phyloP scores from a whole-genome alignment of 2,113 vertebrate genomes.

The Cynopterus brachyotis region DNA sequence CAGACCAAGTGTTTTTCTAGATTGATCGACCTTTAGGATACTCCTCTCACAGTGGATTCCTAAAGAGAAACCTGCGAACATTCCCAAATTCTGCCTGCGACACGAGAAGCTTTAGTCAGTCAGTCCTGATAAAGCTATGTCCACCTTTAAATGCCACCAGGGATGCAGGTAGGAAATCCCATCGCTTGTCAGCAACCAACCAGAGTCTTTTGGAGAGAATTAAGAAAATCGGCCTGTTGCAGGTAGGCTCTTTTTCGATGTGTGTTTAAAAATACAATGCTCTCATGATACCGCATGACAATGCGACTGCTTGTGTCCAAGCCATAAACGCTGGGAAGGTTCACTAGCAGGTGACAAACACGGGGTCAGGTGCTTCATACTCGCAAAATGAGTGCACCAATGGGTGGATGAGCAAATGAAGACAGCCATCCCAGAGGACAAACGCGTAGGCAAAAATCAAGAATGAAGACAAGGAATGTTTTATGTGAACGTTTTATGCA shows the following conservation, averaged over 20 bases:
- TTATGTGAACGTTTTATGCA: neutral
- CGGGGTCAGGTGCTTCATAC: neutral
- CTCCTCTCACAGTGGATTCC: neutral
- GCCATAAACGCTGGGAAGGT: neutral
- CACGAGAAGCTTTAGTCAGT: fast-evolving
- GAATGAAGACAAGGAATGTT: neutral
- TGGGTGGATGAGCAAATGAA: too few relatives aligned
- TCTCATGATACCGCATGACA: neutral
- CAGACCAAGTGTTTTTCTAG: neutral
- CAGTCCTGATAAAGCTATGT: neutral
- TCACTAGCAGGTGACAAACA: neutral
- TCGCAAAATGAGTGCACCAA: neutral
- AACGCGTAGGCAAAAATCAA: neutral
- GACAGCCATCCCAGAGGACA: neutral
- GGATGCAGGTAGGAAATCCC: neutral
- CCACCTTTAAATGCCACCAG: neutral
- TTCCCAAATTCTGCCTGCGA: too few relatives aligned
- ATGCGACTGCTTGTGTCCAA: too few relatives aligned
- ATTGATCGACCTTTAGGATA: neutral
- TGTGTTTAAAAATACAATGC: neutral
- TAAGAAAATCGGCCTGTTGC: neutral
- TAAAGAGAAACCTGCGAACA: neutral
- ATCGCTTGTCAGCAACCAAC: neutral
- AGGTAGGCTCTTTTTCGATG: neutral
- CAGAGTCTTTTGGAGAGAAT: neutral